Conservation (phyloP, 1,140 invertebrate genomes). For the Neomicropteryx cornuta region DNA sequence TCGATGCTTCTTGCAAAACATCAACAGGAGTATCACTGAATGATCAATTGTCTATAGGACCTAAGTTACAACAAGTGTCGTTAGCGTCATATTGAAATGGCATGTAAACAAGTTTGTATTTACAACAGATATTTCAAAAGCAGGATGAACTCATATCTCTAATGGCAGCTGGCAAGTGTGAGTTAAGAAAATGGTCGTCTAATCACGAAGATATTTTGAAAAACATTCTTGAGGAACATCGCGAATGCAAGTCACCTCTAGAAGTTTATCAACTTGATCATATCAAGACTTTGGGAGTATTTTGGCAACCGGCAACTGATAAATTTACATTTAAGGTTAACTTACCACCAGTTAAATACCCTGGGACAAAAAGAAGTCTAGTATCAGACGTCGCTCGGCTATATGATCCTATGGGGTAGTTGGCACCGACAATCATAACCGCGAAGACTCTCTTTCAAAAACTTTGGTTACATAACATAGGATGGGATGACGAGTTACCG, state of each 20-base stretch:
- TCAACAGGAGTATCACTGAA: too few species aligned
- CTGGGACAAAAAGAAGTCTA: conserved; percentile 11
- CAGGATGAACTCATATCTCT: too few species aligned
- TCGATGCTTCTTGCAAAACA: too few species aligned
- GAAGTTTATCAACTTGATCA: conserved; percentile 7
- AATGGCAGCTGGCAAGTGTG: too few species aligned
- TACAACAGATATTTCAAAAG: conserved; percentile 24
- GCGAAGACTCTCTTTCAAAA: conserved; percentile 32
- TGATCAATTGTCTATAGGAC: too few species aligned
- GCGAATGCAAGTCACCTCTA: background rate
- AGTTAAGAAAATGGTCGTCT: conserved; percentile 17
- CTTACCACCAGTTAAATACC: background rate
- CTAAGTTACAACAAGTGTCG: too few species aligned
- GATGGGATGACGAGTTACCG: conserved; percentile 24
- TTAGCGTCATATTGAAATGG: too few species aligned
- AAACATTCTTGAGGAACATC: conserved; percentile 1
- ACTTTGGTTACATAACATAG: conserved; percentile 20
- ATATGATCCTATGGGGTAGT: conserved; percentile 27
- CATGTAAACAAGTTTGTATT: too few species aligned
- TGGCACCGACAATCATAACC: conserved; percentile 22
- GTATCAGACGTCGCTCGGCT: conserved; percentile 13
- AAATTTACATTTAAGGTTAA: conserved; percentile 10
- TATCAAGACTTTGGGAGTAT: conserved; percentile 15
- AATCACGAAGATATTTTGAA: conserved; percentile 9
- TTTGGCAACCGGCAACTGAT: conserved; percentile 15